Conservation (phyloP, 2,113 vertebrate genomes). For the Bungarus multicinctus region DNA sequence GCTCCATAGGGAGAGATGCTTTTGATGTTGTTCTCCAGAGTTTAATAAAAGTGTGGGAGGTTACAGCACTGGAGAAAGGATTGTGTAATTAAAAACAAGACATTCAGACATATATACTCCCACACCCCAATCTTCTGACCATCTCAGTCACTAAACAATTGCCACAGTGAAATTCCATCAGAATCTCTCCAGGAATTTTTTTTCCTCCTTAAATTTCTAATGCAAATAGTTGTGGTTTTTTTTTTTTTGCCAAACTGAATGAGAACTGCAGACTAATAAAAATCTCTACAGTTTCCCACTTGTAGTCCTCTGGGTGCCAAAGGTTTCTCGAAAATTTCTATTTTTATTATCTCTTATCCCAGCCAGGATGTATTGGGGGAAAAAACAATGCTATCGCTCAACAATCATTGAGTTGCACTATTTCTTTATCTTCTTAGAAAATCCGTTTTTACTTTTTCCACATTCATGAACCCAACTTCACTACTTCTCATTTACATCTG, state of each 20-base stretch:
- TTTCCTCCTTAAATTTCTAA: background rate
- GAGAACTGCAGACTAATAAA: background rate
- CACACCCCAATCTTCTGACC: background rate
- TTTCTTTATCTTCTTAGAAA: conserved; percentile 6
- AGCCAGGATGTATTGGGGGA: background rate
- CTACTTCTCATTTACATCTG: conserved; percentile 49
- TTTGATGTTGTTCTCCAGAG: background rate
- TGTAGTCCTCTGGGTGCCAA: background rate
- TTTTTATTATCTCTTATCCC: background rate
- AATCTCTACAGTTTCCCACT: background rate
- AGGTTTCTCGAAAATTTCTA: background rate
- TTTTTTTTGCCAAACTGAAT: background rate
- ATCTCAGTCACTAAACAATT: background rate
- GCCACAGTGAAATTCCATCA: background rate
- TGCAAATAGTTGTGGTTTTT: background rate
- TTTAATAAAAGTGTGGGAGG: background rate
- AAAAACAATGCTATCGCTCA: background rate
- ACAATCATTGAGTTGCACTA: background rate
- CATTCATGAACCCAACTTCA: conserved; percentile 32
- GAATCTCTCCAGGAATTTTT: background rate
- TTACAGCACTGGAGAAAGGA: background rate
- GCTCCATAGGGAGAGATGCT: background rate
- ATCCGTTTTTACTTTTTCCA: conserved; percentile 10
- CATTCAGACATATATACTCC: background rate
- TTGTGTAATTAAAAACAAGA: background rate